Base-by-base conservation (phyloP, 2,113 vertebrate genomes). In the Ammodramus savannarum region DNA sequence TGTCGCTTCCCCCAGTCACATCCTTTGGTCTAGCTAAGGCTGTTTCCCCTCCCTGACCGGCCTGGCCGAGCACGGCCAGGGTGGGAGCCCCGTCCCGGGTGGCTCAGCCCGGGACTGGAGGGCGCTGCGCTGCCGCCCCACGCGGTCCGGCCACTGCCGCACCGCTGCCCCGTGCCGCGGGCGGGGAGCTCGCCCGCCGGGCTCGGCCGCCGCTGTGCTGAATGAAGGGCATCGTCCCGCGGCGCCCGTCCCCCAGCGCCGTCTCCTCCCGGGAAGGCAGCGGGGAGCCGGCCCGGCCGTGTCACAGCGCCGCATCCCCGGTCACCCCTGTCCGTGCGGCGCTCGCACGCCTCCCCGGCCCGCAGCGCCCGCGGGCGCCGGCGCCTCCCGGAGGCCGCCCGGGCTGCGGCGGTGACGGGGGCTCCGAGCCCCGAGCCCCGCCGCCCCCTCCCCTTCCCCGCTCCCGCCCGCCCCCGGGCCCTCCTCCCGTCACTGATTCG, bases 41-140 rank as follows among this genome's bases (percentile, higher is more conserved):
- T 20, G 3, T 7, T 8, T 7, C 21, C 44, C 11, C 29, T n/a
- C 72, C 16, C 32, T 6, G 26, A 26, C 0, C 7, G 21, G n/a
- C 61, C 57, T 16, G 61, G 43, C 43, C 41, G 26, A 22, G 51
- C 12, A 2, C 38, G 6, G 51, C 55, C 15, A 26, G 12, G 4
- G 2, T 1, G 25, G 31, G 7, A 68, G 39, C 34, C 20, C 41
- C 12, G 44, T 44, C 25, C 71, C 29, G 13, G 10, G 1, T 15
- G 7, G 10, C 51, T 59, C 51, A 26, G 16, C 21, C n/a, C 20
- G 38, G n/a, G 49, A 17, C 18, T 0, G 44, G 14, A 27, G 61
- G 55, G 69, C 8, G 8, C 58, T 8, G 63, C 19, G 29, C 75
- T 26, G 17, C 39, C n/a, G 4, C n/a, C 29, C 20, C 74, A 17